phyloP scores from a whole-genome alignment of 1,140 invertebrate species.

The Danaus plexippus region DNA sequence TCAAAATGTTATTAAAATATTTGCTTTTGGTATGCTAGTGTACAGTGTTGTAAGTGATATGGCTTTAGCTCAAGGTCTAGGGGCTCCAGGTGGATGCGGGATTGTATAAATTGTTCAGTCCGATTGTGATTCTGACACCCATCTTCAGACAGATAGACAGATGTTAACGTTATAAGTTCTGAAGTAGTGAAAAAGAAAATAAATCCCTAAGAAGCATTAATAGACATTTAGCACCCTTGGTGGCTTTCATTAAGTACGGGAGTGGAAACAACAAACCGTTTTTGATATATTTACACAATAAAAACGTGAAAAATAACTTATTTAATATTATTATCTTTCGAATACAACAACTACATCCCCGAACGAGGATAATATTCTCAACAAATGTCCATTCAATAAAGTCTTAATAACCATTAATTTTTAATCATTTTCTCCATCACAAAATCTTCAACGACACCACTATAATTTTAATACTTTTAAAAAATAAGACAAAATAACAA shows the following conservation, averaged over 20 bases:
- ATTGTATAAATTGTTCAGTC: constrained; percentile 9
- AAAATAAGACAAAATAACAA: constrained; percentile 55
- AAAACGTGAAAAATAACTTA: constrained; percentile 73
- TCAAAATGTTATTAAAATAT: constrained; percentile 33
- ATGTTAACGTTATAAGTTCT: constrained; percentile 24
- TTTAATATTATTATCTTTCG: constrained; percentile 72
- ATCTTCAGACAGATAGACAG: constrained; percentile 35
- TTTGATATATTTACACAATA: constrained; percentile 67
- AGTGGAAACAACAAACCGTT: constrained; percentile 65
- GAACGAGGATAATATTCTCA: constrained; percentile 63
- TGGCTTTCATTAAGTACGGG: constrained; percentile 56
- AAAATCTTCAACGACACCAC: constrained; percentile 63
- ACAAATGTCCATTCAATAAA: constrained; percentile 70
- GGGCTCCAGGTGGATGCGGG: constrained; percentile 10
- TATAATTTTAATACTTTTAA: constrained; percentile 52
- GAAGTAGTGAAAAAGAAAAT: constrained; percentile 29
- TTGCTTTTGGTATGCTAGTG: constrained; percentile 19
- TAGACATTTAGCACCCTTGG: constrained; percentile 69
- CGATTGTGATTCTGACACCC: constrained; percentile 16
- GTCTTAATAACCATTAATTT: constrained; percentile 67
- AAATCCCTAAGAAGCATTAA: constrained; percentile 51
- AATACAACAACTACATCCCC: constrained; percentile 70
- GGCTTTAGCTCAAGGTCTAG: constrained; percentile 13
- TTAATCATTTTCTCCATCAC: constrained; percentile 58
- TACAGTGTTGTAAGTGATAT: constrained; percentile 24